These are phyloP conservation scores for Melipona beecheii DNA, from an alignment of 2,888 invertebrate genomes.

Conservation along the genomic window DNA sequence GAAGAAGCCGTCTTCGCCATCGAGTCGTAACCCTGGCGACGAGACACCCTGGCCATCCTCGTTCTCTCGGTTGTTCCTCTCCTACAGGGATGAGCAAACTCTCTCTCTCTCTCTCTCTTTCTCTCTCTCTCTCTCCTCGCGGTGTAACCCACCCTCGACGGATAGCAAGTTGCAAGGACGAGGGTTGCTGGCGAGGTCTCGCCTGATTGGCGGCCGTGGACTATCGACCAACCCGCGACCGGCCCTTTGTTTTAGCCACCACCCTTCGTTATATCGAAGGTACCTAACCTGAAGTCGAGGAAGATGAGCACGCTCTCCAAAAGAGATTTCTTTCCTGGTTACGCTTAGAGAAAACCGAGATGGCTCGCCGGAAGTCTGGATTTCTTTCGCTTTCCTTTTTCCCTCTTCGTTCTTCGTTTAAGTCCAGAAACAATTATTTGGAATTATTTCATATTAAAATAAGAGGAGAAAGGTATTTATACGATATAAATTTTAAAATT, in stretches of 20 bases:
- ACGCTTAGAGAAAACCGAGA: slow-evolving; percentile 51
- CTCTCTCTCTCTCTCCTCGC: slow-evolving; percentile 35
- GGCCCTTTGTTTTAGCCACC: slow-evolving; percentile 83
- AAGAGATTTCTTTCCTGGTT: slow-evolving; percentile 52
- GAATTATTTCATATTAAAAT: not conserved
- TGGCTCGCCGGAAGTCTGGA: slow-evolving; percentile 5
- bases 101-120: slow-evolving; percentile 1
- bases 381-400: not conserved
- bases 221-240: slow-evolving; percentile 84
- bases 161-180: slow-evolving; percentile 75
- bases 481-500: not conserved
- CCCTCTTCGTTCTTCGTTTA: not conserved
- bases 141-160: slow-evolving; percentile 67
- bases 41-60: slow-evolving; percentile 71
- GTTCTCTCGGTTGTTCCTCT: slow-evolving; percentile 57
- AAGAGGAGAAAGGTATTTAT: not conserved
- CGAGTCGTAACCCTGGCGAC: slow-evolving; percentile 79
- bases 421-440: not conserved
- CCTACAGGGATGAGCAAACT: slow-evolving; percentile 69
- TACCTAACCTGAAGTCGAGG: slow-evolving; percentile 64
- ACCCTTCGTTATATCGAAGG: slow-evolving; percentile 73
- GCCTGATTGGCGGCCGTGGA: slow-evolving; percentile 83
- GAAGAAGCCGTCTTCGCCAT: slow-evolving; percentile 62
- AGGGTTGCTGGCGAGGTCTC: slow-evolving; percentile 77
- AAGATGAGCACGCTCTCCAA: slow-evolving; percentile 59